phyloP scores from a whole-genome alignment of 2,797 vertebrate genomes.

The Mormyrops attenuatus region DNA sequence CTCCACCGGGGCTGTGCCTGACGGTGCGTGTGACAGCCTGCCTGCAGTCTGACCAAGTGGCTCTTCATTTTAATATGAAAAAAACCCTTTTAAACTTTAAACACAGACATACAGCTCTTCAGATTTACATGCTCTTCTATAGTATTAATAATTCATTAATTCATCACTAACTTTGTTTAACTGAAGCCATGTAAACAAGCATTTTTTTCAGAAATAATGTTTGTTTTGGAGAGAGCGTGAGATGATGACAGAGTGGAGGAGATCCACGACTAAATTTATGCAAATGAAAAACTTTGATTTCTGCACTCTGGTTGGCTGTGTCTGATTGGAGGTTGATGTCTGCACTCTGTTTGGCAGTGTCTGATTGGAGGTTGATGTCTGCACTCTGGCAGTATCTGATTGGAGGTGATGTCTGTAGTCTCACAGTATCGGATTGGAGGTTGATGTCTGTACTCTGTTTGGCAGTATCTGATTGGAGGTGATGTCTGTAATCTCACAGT shows the following conservation, averaged over 20 bases:
- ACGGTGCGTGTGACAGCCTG: neutral
- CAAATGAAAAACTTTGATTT: neutral
- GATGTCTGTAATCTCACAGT: neutral
- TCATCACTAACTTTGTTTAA: neutral
- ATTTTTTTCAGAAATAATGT: neutral
- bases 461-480: neutral
- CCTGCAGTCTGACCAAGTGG: neutral
- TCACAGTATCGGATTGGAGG: neutral
- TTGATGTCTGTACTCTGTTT: neutral
- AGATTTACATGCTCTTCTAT: neutral
- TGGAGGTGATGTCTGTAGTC: neutral
- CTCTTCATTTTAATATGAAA: neutral
- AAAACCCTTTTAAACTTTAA: neutral
- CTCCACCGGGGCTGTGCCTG: neutral
- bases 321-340: neutral
- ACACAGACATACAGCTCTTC: neutral
- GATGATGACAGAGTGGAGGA: neutral
- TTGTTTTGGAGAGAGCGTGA: neutral
- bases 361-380: neutral
- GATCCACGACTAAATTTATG: neutral
- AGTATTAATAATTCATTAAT: neutral
- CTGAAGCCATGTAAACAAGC: neutral
- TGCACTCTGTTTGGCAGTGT: neutral
- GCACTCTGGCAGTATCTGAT: neutral
- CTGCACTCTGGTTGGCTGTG: neutral